Evolutionary conservation across 1,140 invertebrate species (phyloP).

Genomic region (Zaprionus davidi): DNA sequence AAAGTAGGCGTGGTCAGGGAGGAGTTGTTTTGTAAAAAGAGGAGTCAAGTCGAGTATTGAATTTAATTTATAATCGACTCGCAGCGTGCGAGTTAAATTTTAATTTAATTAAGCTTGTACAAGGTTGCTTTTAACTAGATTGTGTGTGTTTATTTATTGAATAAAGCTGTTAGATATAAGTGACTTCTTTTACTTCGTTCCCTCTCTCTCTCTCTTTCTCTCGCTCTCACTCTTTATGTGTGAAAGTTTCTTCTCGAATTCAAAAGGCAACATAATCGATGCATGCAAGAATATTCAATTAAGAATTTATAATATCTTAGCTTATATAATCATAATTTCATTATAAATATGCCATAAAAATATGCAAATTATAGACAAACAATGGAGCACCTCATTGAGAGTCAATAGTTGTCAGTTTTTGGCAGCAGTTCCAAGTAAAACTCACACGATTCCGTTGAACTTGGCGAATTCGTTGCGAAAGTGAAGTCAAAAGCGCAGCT

Average conservation of each 20-base stretch:
- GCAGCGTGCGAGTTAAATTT: not conserved
- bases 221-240: too few species aligned
- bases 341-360: not conserved
- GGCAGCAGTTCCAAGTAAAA: not conserved
- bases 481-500: conserved; percentile 9
- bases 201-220: not conserved
- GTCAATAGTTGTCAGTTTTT: not conserved
- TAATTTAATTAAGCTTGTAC: conserved; percentile 9
- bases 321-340: not conserved
- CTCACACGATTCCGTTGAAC: conserved; percentile 13
- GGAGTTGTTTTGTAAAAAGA: conserved; percentile 41
- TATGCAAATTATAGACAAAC: not conserved
- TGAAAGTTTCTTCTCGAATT: not conserved
- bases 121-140: not conserved
- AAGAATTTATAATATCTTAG: not conserved
- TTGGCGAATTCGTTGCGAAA: conserved; percentile 13
- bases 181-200: not conserved
- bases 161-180: not conserved
- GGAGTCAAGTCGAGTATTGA: not conserved
- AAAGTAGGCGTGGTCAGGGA: conserved; percentile 44
- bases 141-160: not conserved
- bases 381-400: not conserved
- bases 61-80: conserved; percentile 21
- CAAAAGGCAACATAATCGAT: not conserved
- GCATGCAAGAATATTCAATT: not conserved